Percentiles rank a stretch among this genome's conserved stretches.
Conservation (phyloP, 2,113 vertebrate species). For the Apeltes quadracus region DNA sequence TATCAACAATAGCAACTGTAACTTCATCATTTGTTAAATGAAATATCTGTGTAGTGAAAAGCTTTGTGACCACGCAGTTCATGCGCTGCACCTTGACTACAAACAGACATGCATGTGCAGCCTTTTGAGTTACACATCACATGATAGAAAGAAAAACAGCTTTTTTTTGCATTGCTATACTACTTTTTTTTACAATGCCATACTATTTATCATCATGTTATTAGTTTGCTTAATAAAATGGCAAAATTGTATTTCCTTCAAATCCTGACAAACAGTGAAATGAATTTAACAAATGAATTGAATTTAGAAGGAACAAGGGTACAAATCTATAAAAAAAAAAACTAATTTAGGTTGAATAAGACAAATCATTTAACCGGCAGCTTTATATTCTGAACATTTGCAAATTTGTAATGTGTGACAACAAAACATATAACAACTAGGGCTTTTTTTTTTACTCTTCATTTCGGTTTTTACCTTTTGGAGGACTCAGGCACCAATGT, state of each 20-base stretch:
- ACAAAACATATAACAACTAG: neutral
- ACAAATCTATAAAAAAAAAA: neutral
- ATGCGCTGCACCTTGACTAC: neutral
- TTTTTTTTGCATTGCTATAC: neutral
- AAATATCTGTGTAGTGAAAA: neutral
- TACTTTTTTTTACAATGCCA: no score
- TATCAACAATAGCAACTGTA: no score
- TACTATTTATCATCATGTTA: neutral
- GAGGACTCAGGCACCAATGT: conserved; percentile 84
- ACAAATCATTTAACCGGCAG: neutral
- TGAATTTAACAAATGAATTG: neutral
- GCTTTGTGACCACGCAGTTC: neutral
- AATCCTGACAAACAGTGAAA: neutral
- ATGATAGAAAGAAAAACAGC: neutral
- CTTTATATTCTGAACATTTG: neutral
- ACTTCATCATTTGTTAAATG: neutral
- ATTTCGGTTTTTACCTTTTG: conserved; percentile 83
- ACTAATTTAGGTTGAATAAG: neutral
- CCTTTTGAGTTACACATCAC: neutral
- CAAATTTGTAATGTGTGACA: neutral
- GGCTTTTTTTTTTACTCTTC: neutral
- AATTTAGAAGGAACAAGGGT: neutral
- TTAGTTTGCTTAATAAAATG: neutral
- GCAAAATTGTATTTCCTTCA: neutral
- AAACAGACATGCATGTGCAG: neutral